A percentile compares a stretch with the other conserved stretches of the same genome.
Conservation (phyloP, 1,140 invertebrate species). For the Drosophila parabipectinata region DNA sequence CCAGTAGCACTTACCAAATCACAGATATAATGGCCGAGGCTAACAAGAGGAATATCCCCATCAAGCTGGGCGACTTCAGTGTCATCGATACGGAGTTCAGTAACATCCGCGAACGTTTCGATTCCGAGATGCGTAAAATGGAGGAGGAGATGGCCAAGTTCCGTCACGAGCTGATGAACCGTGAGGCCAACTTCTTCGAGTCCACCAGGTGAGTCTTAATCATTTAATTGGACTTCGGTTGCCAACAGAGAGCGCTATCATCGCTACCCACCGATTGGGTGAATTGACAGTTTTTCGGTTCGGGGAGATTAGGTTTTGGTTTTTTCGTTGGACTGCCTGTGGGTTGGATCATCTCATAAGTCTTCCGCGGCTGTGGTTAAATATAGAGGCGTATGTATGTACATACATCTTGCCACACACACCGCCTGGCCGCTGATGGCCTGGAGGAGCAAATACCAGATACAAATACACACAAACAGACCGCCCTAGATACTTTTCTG, state of each 20-base stretch:
- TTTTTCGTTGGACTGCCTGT: neutral
- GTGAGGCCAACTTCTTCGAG: slow-evolving; percentile 96
- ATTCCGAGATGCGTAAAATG: slow-evolving; percentile 98
- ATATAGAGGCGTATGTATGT: slow-evolving; percentile 16
- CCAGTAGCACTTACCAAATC: slow-evolving; percentile 41
- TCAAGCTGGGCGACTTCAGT: slow-evolving; percentile 96
- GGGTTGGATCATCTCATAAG: slow-evolving; percentile 22
- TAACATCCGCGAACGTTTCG: slow-evolving; percentile 97
- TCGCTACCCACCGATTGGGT: neutral
- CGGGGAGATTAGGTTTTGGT: slow-evolving; percentile 10
- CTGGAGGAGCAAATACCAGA: slow-evolving; percentile 40
- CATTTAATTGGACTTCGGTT: slow-evolving; percentile 4
- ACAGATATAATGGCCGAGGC: slow-evolving; percentile 88
- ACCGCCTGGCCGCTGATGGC: slow-evolving; percentile 13
- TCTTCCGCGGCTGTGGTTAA: slow-evolving; percentile 26
- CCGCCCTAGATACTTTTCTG: slow-evolving; percentile 43
- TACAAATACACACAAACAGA: neutral
- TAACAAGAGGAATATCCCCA: slow-evolving; percentile 95
- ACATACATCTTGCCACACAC: slow-evolving; percentile 40
- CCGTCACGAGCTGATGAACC: slow-evolving; percentile 95
- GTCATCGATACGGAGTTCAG: slow-evolving; percentile 98
- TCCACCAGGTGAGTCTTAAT: slow-evolving; percentile 89
- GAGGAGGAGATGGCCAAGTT: slow-evolving; percentile 99
- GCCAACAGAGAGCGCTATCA: slow-evolving; percentile 12
- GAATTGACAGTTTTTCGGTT: neutral